Evolutionary conservation across 2,113 vertebrate species (phyloP).

Genomic region (Myotis lucifugus): DNA sequence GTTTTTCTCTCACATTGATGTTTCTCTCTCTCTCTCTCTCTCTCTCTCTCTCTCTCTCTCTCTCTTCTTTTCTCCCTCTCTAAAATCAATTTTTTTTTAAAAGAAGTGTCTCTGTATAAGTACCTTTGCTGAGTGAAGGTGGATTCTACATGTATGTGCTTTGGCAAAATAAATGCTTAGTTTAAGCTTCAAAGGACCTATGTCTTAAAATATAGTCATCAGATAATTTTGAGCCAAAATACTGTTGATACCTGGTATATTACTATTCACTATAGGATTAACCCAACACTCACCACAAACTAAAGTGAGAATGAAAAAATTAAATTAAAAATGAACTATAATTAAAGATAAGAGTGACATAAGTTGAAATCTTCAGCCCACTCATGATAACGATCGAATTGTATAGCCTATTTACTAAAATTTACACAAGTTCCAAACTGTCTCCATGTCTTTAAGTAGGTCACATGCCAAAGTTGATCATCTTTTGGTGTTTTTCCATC

Average conservation of each 20-base stretch:
- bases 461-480: neutral
- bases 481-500: neutral
- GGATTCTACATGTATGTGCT: neutral
- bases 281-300: neutral
- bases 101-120: neutral
- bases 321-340: slow-evolving; percentile 13
- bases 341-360: slow-evolving; percentile 36
- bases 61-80: neutral
- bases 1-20: neutral
- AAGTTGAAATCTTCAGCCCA: neutral
- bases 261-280: neutral
- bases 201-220: slow-evolving; percentile 26
- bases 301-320: slow-evolving; percentile 38
- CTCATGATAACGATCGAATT: neutral
- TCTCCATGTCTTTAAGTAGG: neutral
- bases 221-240: slow-evolving; percentile 20
- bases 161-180: slow-evolving; percentile 1
- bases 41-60: too few relatives aligned
- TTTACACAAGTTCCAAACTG: neutral
- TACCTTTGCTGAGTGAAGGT: neutral
- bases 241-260: neutral
- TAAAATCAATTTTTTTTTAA: neutral
- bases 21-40: neutral
- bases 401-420: neutral
- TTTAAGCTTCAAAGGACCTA: neutral